Evolutionary conservation across 2,888 invertebrate genomes (phyloP), one percentile per base, ranked within the genome.

Genomic region (Pyrrhia umbra): DNA sequence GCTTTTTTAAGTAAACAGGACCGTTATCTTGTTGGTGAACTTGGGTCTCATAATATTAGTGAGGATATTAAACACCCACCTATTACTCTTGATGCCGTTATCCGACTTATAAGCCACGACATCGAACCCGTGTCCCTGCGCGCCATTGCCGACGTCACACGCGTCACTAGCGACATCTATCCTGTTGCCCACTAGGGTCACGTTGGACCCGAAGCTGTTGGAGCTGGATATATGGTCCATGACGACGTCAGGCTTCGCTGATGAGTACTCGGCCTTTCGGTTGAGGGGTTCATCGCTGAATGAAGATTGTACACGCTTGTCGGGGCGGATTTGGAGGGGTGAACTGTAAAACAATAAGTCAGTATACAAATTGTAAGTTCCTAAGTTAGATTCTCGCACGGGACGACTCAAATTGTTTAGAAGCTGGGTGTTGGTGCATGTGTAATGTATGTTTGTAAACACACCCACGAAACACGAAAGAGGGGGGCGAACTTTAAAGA

Each of bases 141-240:
- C 47, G 30, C 79, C 77, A 10, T 76, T 83, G 27, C 69, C 81
- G 0, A 84, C 78, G 45, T 87, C 89, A 15, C 90, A 85, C 25
- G 87, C 86, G 54, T 92, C 90, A 34, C 90, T 89, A 13, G 92
- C 94, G 46, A 98, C 96, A 83, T 98, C 97, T 68, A 99, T 97
- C 82, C 98, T 95, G 90, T 99, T 99, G 21, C 98, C 98, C 30
- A 98, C 96, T 5, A 98, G 93, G 2, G 97, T 96, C 3, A 97
- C 96, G 85, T 97, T 98, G 61, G 97, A 97, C 0, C 98, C 98
- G 88, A 98, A 97, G 81, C 97, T 97, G 62, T 96, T 96, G 0
- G 96, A 95, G 20, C 92, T 93, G 1, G 92, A 88, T 23, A 92
- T 85, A 56, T 93, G 92, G 56, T 92, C 92, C 77, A 82, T 81